Base-by-base conservation (phyloP, 1,140 invertebrate genomes). In the Drosophila chauvacae region DNA sequence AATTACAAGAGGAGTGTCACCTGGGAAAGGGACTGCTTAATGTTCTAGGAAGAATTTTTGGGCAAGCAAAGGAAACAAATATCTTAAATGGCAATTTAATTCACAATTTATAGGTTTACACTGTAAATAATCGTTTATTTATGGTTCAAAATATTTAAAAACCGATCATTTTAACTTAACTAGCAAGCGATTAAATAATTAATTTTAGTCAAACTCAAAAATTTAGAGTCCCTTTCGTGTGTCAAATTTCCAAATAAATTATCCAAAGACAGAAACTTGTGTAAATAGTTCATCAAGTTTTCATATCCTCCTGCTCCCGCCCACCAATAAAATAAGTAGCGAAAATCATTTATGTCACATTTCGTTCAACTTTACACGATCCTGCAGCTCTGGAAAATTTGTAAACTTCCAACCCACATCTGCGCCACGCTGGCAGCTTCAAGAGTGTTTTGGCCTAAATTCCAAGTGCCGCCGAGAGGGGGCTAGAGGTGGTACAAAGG, bases 381-480 rank as follows among this genome's bases (percentile, higher is more conserved):
- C 37, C 51, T 71, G 42, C 6, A 71, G 42, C 20, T 26, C 64
- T 57, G 33, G 44, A 26, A 57, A 58, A 57, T 71, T 71, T 58
- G 51, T 50, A 47, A 72, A 72, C 53, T 48, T 72, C 23, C 28
- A 72, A 35, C 66, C 44, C 69, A 72, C 70, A 73, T 60, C 68
- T 73, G 68, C 68, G 55, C 55, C 70, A 50, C 42, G 44, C 28
- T 61, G 50, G 45, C 44, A 64, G 68, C 58, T 60, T 66, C 72
- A 61, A 65, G 78, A 86, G 83, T 86, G 83, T 86, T 87, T 79
- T 86, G 83, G 79, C 83, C 83, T 87, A 82, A 82, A 86, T 86
- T 87, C 85, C 69, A 79, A 87, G 83, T 69, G 66, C 56, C 44
- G 42, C 53, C 58, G n/a, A 20, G 28, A n/a, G 28, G 48, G 47